Percentiles rank a stretch among this genome's conserved stretches.
phyloP scores from a whole-genome alignment of 2,113 vertebrate species.

The Pteropus alecto region DNA sequence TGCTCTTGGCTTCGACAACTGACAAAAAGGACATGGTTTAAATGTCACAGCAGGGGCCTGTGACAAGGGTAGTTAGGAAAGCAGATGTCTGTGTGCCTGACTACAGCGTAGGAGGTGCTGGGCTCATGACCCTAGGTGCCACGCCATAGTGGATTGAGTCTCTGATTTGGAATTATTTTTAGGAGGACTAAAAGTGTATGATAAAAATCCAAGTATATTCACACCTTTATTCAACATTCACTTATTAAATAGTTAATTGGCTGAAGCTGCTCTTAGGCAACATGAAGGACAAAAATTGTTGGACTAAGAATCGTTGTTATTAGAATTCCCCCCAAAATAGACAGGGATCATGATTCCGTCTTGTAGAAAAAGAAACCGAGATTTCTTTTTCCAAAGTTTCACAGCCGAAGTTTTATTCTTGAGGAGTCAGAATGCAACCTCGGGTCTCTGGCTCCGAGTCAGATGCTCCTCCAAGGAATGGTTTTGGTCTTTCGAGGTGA shows the following conservation, averaged over 20 bases:
- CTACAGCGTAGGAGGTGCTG: too few species aligned
- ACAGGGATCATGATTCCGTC: background rate
- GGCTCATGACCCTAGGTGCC: background rate
- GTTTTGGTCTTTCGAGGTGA: background rate
- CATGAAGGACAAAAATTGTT: background rate
- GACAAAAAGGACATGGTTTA: background rate
- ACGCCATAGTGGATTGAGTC: background rate
- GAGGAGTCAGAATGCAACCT: background rate
- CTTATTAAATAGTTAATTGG: background rate
- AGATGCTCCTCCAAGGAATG: background rate
- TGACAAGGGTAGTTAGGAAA: background rate
- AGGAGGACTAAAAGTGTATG: background rate
- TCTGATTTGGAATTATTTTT: slow-evolving; percentile 1
- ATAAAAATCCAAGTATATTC: slow-evolving; percentile 1
- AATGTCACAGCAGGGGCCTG: background rate
- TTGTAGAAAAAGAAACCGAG: background rate
- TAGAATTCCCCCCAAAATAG: background rate
- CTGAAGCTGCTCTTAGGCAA: background rate
- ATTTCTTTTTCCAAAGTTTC: background rate
- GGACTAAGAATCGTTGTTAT: background rate
- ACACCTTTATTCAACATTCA: background rate
- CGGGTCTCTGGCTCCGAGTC: background rate
- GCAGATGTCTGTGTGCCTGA: background rate
- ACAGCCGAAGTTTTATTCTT: background rate
- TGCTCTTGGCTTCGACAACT: background rate